Base-by-base conservation (phyloP, 2,113 vertebrate species). In the Syngnathus floridae region DNA sequence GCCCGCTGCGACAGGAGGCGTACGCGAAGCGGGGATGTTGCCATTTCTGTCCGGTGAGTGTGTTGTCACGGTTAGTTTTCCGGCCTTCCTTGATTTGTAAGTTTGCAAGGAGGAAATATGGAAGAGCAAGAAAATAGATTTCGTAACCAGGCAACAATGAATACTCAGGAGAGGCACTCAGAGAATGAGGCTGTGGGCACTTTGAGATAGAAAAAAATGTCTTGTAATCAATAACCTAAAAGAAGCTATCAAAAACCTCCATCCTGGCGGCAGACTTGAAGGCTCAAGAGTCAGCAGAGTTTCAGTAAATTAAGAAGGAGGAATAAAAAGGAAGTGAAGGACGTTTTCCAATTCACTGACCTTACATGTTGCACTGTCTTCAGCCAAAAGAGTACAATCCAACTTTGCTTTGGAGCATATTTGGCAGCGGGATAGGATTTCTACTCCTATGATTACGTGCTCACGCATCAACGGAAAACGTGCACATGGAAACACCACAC, bases 391-490 rank as follows among this genome's bases (percentile, higher is more conserved):
- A 37, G 10, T 26, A 16, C 38, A 61, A 61, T 14, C 22, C 38
- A 43, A 14, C n/a, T 59, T 59, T n/a, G 54, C 13, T 54, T 10
- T 35, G 35, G 54, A 56, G 7, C n/a, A n/a, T n/a, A n/a, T n/a
- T 21, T 61, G 38, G 38, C 57, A 60, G 37, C 19, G 19, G 59
- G 21, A 60, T 54, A 54, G 4, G 51, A 31, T 61, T 61, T 40
- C n/a, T 61, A 26, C 21, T 22, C 38, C 59, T 16, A 60, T 57
- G 19, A 58, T 36, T 37, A 58, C 35, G 14, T 19, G 31, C 55
- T 57, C 55, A 57, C 7, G 55, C 4, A 14, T 12, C 38, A 12
- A n/a, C 43, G 41, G 12, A 61, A 78, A 76, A 81, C 57, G 57
- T 57, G 51, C 31, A 59, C 65, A 74, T 59, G 45, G 61, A 38